These are phyloP conservation scores for Seira musarum DNA, from an alignment of 2,888 invertebrate genomes.

Conservation along the genomic window DNA sequence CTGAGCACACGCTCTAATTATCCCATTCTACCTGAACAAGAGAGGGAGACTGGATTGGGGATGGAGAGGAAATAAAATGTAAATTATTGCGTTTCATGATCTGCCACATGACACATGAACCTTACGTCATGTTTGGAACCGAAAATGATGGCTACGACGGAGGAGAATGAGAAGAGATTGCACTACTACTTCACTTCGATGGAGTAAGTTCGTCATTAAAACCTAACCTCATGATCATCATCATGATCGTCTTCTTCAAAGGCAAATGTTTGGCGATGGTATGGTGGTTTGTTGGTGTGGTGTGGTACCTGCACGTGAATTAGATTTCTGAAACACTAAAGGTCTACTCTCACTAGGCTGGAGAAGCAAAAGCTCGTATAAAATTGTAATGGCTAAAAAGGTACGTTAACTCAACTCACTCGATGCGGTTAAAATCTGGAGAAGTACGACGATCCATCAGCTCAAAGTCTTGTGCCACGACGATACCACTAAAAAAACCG, in stretches of 20 bases:
- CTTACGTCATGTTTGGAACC: not conserved
- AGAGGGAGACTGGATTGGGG: not conserved
- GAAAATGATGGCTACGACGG: not conserved
- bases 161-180: no score
- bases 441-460: not conserved
- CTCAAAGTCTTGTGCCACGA: not conserved
- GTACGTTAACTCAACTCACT: slow-evolving; percentile 27
- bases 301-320: slow-evolving; percentile 7
- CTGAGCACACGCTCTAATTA: slow-evolving; percentile 47
- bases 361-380: not conserved
- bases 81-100: slow-evolving; percentile 42
- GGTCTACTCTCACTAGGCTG: not conserved
- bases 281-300: slow-evolving; percentile 8
- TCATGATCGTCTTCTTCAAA: not conserved
- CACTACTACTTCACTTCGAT: no score
- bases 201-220: no score
- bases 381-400: not conserved
- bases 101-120: not conserved
- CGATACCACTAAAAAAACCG: slow-evolving; percentile 9
- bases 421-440: slow-evolving; percentile 22
- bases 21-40: slow-evolving; percentile 29
- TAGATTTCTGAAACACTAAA: slow-evolving; percentile 16
- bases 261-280: no score
- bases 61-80: slow-evolving; percentile 33
- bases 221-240: slow-evolving; percentile 5